These are phyloP conservation scores for Lampris megalopsis DNA, from an alignment of 2,113 vertebrate species.

Conservation along the genomic window DNA sequence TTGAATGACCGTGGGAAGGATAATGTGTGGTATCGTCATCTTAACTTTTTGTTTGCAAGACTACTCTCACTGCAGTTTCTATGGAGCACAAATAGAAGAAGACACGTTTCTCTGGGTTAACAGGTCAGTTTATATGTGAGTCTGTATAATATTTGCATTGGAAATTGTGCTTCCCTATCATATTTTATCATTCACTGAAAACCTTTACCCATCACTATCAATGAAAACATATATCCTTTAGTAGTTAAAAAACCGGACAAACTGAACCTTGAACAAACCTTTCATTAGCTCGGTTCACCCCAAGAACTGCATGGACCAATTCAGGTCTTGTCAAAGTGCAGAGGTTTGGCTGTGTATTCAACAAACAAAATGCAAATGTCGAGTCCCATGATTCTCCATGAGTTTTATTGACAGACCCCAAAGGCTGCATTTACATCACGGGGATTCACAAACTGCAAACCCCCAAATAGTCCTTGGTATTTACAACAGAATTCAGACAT, in stretches of 20 bases:
- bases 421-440: constrained; percentile 3
- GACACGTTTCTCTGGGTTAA: neutral
- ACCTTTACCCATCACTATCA: neutral
- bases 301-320: neutral
- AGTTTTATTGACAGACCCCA: constrained; percentile 49
- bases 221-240: neutral
- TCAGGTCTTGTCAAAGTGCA: neutral
- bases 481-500: constrained; percentile 85
- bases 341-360: constrained; percentile 30
- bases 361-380: constrained; percentile 12
- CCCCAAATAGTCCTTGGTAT: constrained; percentile 83
- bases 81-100: neutral
- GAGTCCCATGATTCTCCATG: neutral
- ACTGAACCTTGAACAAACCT: no score
- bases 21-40: neutral
- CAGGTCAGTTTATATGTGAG: neutral
- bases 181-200: no score
- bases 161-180: no score
- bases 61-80: neutral
- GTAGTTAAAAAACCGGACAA: neutral
- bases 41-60: neutral
- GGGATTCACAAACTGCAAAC: constrained; percentile 10
- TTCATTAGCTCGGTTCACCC: neutral
- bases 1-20: neutral
- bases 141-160: neutral